Percentiles rank a stretch among this genome's conserved stretches.
Evolutionary conservation across 2,888 invertebrate species (phyloP).

Genomic region (Helicoverpa assulta): DNA sequence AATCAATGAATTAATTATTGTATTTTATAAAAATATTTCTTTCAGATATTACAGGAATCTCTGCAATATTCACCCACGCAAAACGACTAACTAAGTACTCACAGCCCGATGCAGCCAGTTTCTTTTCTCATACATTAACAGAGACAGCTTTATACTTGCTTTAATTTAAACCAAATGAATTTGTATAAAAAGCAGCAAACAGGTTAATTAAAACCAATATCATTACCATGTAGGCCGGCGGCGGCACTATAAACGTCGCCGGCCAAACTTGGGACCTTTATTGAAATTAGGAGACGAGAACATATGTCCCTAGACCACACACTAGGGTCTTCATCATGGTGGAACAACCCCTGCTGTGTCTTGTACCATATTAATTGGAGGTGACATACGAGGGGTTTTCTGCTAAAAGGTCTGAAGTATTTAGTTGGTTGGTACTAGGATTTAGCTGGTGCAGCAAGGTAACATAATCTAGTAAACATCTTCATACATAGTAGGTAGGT

Average conservation of each 20-base stretch:
- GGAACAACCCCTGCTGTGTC: slow-evolving; percentile 25
- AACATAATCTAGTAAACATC: too few relatives aligned
- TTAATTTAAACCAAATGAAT: slow-evolving; percentile 60
- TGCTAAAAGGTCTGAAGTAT: neutral
- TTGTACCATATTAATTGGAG: neutral
- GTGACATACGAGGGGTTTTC: neutral
- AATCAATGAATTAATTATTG: too few relatives aligned
- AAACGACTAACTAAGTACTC: neutral
- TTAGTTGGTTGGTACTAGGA: too few relatives aligned
- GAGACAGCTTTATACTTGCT: slow-evolving; percentile 54
- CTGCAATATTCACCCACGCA: neutral
- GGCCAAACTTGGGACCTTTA: slow-evolving; percentile 42
- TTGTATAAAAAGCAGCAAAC: slow-evolving; percentile 59
- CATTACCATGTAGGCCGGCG: slow-evolving; percentile 57
- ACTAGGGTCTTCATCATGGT: slow-evolving; percentile 29
- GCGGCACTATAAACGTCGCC: slow-evolving; percentile 48
- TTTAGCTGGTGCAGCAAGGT: too few relatives aligned
- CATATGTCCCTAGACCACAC: slow-evolving; percentile 55
- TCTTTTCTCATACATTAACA: slow-evolving; percentile 36
- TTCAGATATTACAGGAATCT: neutral
- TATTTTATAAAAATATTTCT: neutral
- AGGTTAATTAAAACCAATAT: slow-evolving; percentile 65
- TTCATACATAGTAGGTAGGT: too few relatives aligned
- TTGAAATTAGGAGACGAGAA: slow-evolving; percentile 52
- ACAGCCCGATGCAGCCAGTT: slow-evolving; percentile 3